Percentiles rank a stretch among this genome's conserved stretches.
These are phyloP conservation scores for Amaurobius ferox DNA, from an alignment of 2,888 invertebrate genomes.

Conservation along the genomic window DNA sequence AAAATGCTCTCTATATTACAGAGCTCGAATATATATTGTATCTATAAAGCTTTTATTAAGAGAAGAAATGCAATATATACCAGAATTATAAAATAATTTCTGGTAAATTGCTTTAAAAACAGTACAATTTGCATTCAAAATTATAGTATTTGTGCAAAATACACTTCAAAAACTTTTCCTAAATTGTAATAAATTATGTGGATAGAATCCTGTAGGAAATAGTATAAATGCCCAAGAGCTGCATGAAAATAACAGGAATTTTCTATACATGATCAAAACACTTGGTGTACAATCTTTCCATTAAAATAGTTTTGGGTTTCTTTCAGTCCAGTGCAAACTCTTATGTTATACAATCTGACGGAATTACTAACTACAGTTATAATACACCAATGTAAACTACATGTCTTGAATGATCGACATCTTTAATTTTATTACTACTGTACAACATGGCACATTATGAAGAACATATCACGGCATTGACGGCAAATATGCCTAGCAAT, in stretches of 20 bases:
- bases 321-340: neutral
- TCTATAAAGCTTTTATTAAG: neutral
- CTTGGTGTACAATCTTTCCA: neutral
- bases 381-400: slow-evolving; percentile 23
- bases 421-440: slow-evolving; percentile 10
- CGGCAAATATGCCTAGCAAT: neutral
- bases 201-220: neutral
- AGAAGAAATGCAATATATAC: neutral
- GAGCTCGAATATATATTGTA: neutral
- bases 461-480: slow-evolving; percentile 49
- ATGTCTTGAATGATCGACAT: neutral
- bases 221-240: neutral
- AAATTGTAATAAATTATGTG: neutral
- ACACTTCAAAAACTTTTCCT: slow-evolving; percentile 7
- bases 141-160: neutral
- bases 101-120: neutral
- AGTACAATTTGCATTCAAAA: neutral
- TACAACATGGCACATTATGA: slow-evolving; percentile 61
- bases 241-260: slow-evolving; percentile 12
- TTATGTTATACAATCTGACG: neutral
- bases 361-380: slow-evolving; percentile 12
- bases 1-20: neutral
- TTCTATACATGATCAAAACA: slow-evolving; percentile 4
- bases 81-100: neutral
- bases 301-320: neutral